A percentile compares a stretch with the other conserved stretches of the same genome.
Evolutionary conservation across 2,888 invertebrate species (phyloP).

Genomic region (Sycophila texana): DNA sequence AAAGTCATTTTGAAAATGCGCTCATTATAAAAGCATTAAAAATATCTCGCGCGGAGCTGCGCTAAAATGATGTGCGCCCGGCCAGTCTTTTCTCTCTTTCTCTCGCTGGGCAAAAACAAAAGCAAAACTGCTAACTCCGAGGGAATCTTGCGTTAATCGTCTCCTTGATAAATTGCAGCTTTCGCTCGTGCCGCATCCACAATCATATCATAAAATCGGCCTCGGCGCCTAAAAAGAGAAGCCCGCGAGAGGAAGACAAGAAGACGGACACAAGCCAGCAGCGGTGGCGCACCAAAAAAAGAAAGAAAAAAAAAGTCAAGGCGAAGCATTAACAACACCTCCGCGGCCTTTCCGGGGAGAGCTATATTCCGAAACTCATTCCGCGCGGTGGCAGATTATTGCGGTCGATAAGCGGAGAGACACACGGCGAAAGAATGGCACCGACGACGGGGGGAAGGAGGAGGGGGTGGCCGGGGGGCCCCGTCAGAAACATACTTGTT

Average conservation of each 20-base stretch:
- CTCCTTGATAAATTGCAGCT: conserved; percentile 50
- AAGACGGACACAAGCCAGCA: conserved; percentile 15
- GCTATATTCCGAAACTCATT: conserved; percentile 53
- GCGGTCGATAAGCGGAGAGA: conserved; percentile 41
- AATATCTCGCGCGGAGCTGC: too few relatives aligned
- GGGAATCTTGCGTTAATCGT: conserved; percentile 45
- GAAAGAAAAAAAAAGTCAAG: conserved; percentile 15
- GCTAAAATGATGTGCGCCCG: background rate
- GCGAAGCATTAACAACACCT: conserved; percentile 50
- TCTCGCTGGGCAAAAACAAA: background rate
- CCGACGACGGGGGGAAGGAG: conserved; percentile 17
- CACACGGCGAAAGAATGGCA: conserved; percentile 31
- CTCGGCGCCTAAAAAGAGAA: conserved; percentile 33
- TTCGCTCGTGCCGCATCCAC: conserved; percentile 31
- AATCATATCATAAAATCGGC: conserved; percentile 54
- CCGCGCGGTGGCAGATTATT: conserved; percentile 56
- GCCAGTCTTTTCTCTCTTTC: background rate
- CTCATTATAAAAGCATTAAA: too few relatives aligned
- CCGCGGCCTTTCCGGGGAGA: conserved; percentile 25
- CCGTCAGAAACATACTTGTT: conserved; percentile 51
- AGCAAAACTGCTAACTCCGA: background rate
- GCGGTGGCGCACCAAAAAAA: conserved; percentile 5
- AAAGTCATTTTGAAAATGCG: too few relatives aligned
- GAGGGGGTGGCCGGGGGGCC: background rate
- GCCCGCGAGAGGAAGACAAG: conserved; percentile 20